phyloP scores from a whole-genome alignment of 2,888 invertebrate species.

The Dryobota labecula region DNA sequence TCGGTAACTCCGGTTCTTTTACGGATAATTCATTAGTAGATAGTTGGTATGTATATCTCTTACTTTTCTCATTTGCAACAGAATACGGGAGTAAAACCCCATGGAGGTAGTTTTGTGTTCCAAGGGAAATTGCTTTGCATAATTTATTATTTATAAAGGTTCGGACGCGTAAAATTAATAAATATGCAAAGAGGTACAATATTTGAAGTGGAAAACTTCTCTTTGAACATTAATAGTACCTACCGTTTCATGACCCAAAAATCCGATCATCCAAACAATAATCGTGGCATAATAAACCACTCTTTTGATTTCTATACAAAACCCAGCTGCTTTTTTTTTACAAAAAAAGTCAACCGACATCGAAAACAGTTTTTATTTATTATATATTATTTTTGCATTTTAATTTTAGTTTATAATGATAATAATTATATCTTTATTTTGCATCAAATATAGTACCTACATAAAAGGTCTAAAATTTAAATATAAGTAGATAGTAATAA shows the following conservation, averaged over 20 bases:
- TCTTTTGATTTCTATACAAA: background rate
- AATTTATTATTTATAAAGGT: conserved; percentile 27
- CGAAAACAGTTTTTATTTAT: background rate
- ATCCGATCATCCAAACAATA: background rate
- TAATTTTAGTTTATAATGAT: too few relatives aligned
- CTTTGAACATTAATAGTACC: background rate
- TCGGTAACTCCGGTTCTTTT: background rate
- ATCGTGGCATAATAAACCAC: background rate
- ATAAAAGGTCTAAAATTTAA: too few relatives aligned
- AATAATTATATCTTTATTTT: too few relatives aligned
- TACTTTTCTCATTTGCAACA: background rate
- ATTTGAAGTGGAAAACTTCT: background rate
- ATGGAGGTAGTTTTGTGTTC: conserved; percentile 14
- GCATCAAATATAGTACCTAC: too few relatives aligned
- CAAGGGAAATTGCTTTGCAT: conserved; percentile 30
- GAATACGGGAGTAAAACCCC: background rate
- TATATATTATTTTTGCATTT: too few relatives aligned
- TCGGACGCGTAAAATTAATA: conserved; percentile 9
- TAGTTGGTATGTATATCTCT: too few relatives aligned
- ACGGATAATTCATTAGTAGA: background rate
- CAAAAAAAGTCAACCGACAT: background rate
- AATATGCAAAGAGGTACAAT: conserved; percentile 17
- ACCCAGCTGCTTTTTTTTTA: background rate
- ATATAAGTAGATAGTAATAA: too few relatives aligned
- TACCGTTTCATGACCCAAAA: too few relatives aligned